These are phyloP conservation scores for Aleadryas rufinucha DNA, from an alignment of 2,113 vertebrate species.

Conservation along the genomic window DNA sequence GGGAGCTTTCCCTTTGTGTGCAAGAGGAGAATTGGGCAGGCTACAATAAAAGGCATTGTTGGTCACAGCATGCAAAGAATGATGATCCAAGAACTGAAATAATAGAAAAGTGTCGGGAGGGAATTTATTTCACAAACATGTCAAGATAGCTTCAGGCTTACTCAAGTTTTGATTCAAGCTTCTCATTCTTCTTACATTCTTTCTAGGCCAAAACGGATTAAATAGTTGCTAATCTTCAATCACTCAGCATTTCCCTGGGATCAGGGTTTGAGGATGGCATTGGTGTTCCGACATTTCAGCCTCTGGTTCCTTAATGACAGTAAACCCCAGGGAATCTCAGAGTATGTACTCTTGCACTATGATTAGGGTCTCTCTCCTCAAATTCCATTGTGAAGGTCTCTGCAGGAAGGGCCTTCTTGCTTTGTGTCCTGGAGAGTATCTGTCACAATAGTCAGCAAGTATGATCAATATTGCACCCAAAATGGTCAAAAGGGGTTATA, in stretches of 20 bases:
- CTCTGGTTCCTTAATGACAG: neutral
- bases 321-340: neutral
- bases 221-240: conserved; percentile 54
- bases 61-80: conserved; percentile 59
- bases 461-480: neutral
- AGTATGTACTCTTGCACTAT: neutral
- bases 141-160: conserved; percentile 49
- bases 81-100: conserved; percentile 56
- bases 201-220: conserved; percentile 56
- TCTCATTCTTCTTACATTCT: conserved; percentile 59
- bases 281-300: neutral
- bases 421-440: neutral
- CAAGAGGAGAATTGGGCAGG: conserved; percentile 33
- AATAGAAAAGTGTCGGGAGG: conserved; percentile 38
- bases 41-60: conserved; percentile 63
- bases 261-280: neutral
- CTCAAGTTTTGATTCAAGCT: conserved; percentile 27
- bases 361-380: neutral
- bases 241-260: conserved; percentile 25
- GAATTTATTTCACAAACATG: conserved; percentile 49
- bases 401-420: neutral
- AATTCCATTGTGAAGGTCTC: neutral
- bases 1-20: conserved; percentile 49
- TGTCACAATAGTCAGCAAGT: neutral
- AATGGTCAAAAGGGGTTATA: neutral